Evolutionary conservation across 2,888 invertebrate species (phyloP).

Genomic region (Branchipolynoe longqiensis): DNA sequence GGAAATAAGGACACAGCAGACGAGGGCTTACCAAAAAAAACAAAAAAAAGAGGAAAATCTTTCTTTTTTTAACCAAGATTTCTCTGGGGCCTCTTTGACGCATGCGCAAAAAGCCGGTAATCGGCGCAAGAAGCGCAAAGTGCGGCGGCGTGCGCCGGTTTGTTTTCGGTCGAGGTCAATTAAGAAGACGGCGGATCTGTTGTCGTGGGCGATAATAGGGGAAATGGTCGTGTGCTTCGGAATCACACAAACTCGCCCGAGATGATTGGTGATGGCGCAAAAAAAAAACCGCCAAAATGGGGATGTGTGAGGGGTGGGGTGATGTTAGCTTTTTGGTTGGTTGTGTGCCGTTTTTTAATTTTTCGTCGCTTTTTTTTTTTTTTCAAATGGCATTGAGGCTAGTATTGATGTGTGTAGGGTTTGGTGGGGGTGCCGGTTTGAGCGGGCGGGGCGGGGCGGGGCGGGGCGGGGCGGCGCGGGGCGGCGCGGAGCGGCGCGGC

Average conservation of each 20-base stretch:
- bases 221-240: conserved; percentile 33
- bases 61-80: too few species aligned
- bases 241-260: conserved; percentile 39
- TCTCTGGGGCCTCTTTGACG: conserved; percentile 28
- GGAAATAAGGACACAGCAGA: conserved; percentile 23
- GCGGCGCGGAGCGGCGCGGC: neutral
- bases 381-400: too few species aligned
- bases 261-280: conserved; percentile 25
- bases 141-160: conserved; percentile 8
- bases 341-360: neutral
- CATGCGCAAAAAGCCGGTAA: neutral
- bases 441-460: neutral
- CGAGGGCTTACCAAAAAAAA: too few species aligned
- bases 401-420: neutral
- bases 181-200: conserved; percentile 15
- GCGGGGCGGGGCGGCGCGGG: neutral
- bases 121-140: neutral
- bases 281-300: neutral
- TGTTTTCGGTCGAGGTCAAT: conserved; percentile 38
- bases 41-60: too few species aligned
- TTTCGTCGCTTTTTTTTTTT: too few species aligned
- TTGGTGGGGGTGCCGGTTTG: neutral
- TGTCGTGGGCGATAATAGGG: conserved; percentile 42
- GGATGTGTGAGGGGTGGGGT: too few species aligned
- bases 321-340: neutral